A percentile compares a stretch with the other conserved stretches of the same genome.
Conservation (phyloP, 2,797 vertebrate species). For the Gymnoscopelus microlampas region DNA sequence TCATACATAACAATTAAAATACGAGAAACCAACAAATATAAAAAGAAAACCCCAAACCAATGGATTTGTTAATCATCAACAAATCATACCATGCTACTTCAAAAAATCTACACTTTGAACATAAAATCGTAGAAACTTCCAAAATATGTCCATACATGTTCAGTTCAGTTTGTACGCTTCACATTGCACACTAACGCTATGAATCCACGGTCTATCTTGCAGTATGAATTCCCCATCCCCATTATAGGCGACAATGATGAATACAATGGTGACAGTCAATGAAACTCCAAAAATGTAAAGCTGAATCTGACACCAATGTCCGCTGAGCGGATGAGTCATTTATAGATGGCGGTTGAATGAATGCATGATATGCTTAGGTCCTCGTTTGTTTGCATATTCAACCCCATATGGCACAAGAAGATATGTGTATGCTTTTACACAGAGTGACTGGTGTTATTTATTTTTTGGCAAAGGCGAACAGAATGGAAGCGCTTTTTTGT, state of each 20-base stretch:
- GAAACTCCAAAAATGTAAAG: slow-evolving; percentile 41
- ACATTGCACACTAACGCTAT: slow-evolving; percentile 47
- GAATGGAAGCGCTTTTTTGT: slow-evolving; percentile 9
- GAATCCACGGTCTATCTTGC: slow-evolving; percentile 51
- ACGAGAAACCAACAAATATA: slow-evolving; percentile 42
- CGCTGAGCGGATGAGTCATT: slow-evolving; percentile 46
- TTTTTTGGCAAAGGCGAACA: slow-evolving; percentile 31
- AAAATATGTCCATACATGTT: slow-evolving; percentile 19
- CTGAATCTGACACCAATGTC: slow-evolving; percentile 47
- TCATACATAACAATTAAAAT: slow-evolving; percentile 59
- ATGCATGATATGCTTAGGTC: slow-evolving; percentile 59
- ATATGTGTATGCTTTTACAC: slow-evolving; percentile 22
- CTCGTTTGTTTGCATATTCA: slow-evolving; percentile 69
- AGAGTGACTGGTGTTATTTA: slow-evolving; percentile 12
- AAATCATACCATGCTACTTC: slow-evolving; percentile 78
- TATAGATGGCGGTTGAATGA: slow-evolving; percentile 36
- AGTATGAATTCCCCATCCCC: slow-evolving; percentile 17
- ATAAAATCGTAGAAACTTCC: slow-evolving; percentile 50
- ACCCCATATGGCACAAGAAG: slow-evolving; percentile 68
- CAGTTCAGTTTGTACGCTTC: slow-evolving; percentile 50
- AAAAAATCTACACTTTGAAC: slow-evolving; percentile 64
- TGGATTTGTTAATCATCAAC: slow-evolving; percentile 50
- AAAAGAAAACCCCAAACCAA: slow-evolving; percentile 42
- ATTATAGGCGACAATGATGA: slow-evolving; percentile 42
- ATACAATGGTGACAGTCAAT: slow-evolving; percentile 40